These are phyloP conservation scores for Yponomeuta evonymella DNA, from an alignment of 2,888 invertebrate genomes.

Conservation along the genomic window DNA sequence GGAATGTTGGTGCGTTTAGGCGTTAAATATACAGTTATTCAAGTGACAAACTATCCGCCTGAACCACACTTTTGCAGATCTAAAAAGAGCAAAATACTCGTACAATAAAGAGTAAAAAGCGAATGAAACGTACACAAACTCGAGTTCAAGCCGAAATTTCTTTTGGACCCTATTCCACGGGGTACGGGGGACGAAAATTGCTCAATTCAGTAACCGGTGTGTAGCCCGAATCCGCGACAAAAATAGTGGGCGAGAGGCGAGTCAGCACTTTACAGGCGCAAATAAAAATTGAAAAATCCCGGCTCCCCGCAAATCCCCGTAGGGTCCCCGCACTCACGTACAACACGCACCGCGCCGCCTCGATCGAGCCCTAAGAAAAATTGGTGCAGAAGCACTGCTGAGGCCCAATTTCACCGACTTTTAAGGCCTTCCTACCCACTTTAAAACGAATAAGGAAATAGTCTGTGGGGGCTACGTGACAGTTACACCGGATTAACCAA, in stretches of 20 bases:
- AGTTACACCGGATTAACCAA: too few species aligned
- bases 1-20: too few species aligned
- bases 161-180: background rate
- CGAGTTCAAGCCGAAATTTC: background rate
- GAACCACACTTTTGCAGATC: too few species aligned
- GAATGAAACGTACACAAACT: too few species aligned
- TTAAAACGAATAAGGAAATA: too few species aligned
- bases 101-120: too few species aligned
- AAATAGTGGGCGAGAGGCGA: slow-evolving; percentile 18
- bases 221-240: background rate
- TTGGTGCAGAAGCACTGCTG: background rate
- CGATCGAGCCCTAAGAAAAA: slow-evolving; percentile 37
- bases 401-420: too few species aligned
- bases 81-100: too few species aligned
- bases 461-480: too few species aligned
- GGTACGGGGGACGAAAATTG: background rate
- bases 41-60: too few species aligned
- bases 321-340: slow-evolving; percentile 54
- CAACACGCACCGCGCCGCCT: slow-evolving; percentile 36
- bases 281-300: slow-evolving; percentile 71
- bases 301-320: slow-evolving; percentile 58
- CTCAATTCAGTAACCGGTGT: background rate
- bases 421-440: too few species aligned
- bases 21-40: too few species aligned
- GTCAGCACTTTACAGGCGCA: slow-evolving; percentile 62